Evolutionary conservation across 2,797 vertebrate species (phyloP), one percentile per base, ranked within the genome.

Genomic region (Platyrinchus mystaceus): DNA sequence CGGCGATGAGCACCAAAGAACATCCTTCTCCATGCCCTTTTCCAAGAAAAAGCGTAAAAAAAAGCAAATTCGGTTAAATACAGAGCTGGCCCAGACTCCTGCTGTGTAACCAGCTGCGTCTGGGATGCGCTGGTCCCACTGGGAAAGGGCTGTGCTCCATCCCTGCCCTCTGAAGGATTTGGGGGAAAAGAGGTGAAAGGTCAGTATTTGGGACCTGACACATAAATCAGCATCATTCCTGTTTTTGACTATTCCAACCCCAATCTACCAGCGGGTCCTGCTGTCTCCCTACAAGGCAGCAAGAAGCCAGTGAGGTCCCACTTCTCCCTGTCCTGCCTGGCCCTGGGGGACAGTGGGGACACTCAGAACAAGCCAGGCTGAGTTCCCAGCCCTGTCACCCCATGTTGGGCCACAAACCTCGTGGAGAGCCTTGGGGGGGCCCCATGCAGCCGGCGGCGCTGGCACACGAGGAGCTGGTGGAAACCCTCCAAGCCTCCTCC

Each of bases 401-500:
- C 53, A 2, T 24, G 12, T 0, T n/a, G 58, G 67, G 74, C 52
- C 22, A 5, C 44, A 64, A 50, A 84, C 41, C 46, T 53, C 2
- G 7, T 4, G 0, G 9, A 39, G 47, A 43, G 19, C 22, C n/a
- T 2, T 3, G 44, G 62, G 11, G 18, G 10, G 22, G 44, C 11
- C 9, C 22, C 0, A 2, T 13, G 46, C 39, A 63, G 79, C 67
- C 3, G 2, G 58, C 0, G 0, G 73, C 16, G 1, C 82, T 14
- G 70, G 28, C 39, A 9, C 50, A 12, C 21, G 3, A 43, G 56
- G 75, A 76, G 68, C 52, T 7, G 9, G 24, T 91, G 94, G 89
- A 92, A 96, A 80, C 67, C 82, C 82, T 80, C 88, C 93, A 69
- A 74, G n/a, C 92, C 78, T 60, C 80, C 83, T 68, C 53, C 0